These are phyloP conservation scores for Trisateles emortualis DNA, from an alignment of 2,888 invertebrate genomes.

Conservation along the genomic window DNA sequence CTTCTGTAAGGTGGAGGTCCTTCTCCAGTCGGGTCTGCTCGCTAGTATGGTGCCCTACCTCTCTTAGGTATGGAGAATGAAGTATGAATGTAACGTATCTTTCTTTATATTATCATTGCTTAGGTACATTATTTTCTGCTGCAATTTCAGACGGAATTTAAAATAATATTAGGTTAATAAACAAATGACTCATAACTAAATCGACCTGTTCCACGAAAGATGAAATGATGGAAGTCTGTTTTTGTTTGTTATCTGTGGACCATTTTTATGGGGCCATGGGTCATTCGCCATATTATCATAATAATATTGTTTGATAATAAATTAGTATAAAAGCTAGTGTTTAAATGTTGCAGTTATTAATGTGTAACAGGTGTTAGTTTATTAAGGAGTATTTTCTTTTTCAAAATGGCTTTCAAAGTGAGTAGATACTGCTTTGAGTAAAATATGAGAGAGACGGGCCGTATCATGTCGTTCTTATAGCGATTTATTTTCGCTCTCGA, in stretches of 20 bases:
- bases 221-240: slow-evolving; percentile 18
- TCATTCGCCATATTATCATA: slow-evolving; percentile 26
- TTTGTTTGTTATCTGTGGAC: slow-evolving; percentile 30
- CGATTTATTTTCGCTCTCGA: no score
- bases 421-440: no score
- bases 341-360: not conserved
- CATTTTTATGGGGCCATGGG: slow-evolving; percentile 20
- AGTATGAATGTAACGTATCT: no score
- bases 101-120: no score
- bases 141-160: no score
- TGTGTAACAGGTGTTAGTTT: not conserved
- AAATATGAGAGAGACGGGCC: no score
- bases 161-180: not conserved
- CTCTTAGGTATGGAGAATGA: no score
- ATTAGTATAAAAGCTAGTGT: slow-evolving; percentile 28
- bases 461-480: no score
- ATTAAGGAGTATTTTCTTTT: not conserved
- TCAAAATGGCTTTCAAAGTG: slow-evolving; percentile 39
- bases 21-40: no score
- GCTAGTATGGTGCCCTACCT: no score
- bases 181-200: not conserved
- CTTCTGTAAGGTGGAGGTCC: no score
- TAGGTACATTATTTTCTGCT: no score
- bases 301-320: slow-evolving; percentile 26
- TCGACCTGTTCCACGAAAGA: slow-evolving; percentile 2